Evolutionary conservation across 2,888 invertebrate species (phyloP).

Genomic region (Adelognathus sp.): DNA sequence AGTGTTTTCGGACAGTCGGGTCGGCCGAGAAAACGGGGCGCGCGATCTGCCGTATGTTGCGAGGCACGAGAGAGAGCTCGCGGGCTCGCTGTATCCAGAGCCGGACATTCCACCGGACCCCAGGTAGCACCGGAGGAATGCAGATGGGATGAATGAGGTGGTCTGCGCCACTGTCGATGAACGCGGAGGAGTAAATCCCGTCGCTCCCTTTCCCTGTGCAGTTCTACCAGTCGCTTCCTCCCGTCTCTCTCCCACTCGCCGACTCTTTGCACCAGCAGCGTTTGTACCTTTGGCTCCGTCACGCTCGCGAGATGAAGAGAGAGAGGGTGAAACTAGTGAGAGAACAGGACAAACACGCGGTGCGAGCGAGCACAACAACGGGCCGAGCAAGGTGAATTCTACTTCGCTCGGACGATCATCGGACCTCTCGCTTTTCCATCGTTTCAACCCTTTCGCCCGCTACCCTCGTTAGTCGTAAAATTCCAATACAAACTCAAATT

Average conservation of each 20-base stretch:
- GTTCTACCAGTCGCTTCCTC: not conserved
- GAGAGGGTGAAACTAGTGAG: constrained; percentile 46
- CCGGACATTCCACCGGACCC: constrained; percentile 75
- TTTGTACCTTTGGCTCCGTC: constrained; percentile 5
- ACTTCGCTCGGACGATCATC: constrained; percentile 52
- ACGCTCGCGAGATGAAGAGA: constrained; percentile 35
- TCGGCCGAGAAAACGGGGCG: constrained; percentile 62
- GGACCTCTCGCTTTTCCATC: constrained; percentile 2
- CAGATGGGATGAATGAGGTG: constrained; percentile 80
- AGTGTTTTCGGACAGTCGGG: constrained; percentile 47
- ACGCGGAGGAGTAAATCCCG: constrained; percentile 60
- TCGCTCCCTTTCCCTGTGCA: constrained; percentile 48
- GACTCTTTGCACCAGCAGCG: not conserved
- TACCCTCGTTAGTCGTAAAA: not conserved
- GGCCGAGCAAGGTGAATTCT: constrained; percentile 62
- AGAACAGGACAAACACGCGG: constrained; percentile 13
- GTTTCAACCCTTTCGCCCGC: constrained; percentile 21
- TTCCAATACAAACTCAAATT: not conserved
- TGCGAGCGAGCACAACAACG: constrained; percentile 44
- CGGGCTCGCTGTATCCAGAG: constrained; percentile 43
- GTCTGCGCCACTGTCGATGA: constrained; percentile 74
- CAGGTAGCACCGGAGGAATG: constrained; percentile 79
- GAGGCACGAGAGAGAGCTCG: constrained; percentile 16
- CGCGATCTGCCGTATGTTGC: constrained; percentile 48
- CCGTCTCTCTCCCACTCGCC: not conserved